Base-by-base conservation (phyloP, 2,888 invertebrate species). In the Megamerina dolium region DNA sequence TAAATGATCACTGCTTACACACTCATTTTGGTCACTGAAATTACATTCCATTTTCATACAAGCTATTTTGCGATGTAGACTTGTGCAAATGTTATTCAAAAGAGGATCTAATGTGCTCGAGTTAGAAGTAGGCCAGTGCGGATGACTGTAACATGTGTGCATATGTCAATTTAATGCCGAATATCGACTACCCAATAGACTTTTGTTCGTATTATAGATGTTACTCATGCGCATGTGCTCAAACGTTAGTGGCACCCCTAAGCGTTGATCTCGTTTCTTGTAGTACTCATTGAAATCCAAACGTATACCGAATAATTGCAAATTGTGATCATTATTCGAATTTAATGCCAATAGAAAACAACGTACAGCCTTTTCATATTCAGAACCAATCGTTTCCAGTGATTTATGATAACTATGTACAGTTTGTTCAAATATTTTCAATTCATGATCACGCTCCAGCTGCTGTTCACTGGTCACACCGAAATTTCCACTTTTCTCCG, bases 231-330 rank as follows among this genome's bases (percentile, higher is more conserved):
- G 73, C 70, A 79, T 78, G 61, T 79, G 80, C 54, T 80, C 80
- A 55, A 80, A 80, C 1, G 80, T 80, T 40, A 80, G 71, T 4
- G 80, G 79, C 46, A 78, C 82, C 46, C 84, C 83, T 41, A 91
- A 77, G 56, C 86, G 80, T 51, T 82, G 80, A 64, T 89, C 86
- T 46, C 82, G 80, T 48, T 85, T 82, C 64, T 90, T 89, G 74
- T 96, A 96, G 73, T 88, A 89, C 67, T 92, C 91, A 70, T 94
- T 96, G 71, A 95, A 96, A 74, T 95, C 94, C 43, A 96, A 77
- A 3, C 95, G 81, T 62, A 90, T 91, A 51, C 93, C 92, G 45
- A 96, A 79, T 55, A 90, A 81, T 61, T 93, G 89, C 13, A 96
- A 76, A 54, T 88, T 91, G 52, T 87, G 83, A 70, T 95, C 91